Evolutionary conservation across 2,113 vertebrate genomes (phyloP), one percentile per base, ranked within the genome.

Genomic region (Centropus unirufus): DNA sequence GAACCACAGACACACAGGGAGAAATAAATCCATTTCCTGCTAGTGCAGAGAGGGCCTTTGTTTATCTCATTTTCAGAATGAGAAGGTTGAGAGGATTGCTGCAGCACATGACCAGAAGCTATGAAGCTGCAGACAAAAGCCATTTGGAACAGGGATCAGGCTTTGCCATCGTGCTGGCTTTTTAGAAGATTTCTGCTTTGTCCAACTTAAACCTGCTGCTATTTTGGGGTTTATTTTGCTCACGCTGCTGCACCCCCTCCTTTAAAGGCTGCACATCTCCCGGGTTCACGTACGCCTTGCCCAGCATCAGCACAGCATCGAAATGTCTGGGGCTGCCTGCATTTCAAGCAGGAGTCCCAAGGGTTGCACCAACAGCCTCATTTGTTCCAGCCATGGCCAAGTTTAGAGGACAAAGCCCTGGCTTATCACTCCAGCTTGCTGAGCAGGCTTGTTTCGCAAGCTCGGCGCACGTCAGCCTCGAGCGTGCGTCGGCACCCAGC

Each of bases 31-130:
- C 1, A 1, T 66, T 66, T 66, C 83, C 73, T 75, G 64, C 59
- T 67, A 49, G 66, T 27, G 83, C 80, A 84, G 92, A 94, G 83
- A 92, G 54, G 10, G 69, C 88, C 90, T 95, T 94, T 93, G 91
- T 95, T 85, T 78, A 29, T 63, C 69, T 64, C 20, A 1, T 63
- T 85, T 90, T 26, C 81, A 34, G 89, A 55, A 61, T 12, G 58
- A 91, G 89, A 39, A 69, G 81, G 51, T 92, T 93, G 59, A 77
- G 80, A 69, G 84, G 78, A 85, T 88, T 94, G 92, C 57, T 54
- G 86, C 77, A 95, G 66, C 94, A 72, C 85, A 81, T 93, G 93
- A 95, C 79, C 96, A 87, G 83, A 86, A 93, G 78, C 87, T 69
- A 77, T 0, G 3, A 76, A 92, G 76, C 90, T 70, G 59, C 88